Base-by-base conservation (phyloP, 2,888 invertebrate genomes). In the Pogonocherus hispidulus region DNA sequence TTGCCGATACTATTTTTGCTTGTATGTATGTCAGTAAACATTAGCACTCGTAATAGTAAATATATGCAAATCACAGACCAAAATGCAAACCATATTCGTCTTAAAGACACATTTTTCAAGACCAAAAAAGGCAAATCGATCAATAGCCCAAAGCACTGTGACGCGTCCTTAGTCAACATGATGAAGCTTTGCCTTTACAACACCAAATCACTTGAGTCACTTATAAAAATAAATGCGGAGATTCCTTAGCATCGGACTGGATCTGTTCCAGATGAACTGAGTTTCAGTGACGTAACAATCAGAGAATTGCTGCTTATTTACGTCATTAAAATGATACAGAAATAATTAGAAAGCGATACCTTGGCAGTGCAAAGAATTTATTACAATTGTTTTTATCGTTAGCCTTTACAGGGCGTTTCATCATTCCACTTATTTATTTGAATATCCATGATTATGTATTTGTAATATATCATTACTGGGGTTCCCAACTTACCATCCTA, bases 161-260 rank as follows among this genome's bases (percentile, higher is more conserved):
- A 14, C 49, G 49, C n/a, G 14, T 49, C 22, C 22, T 22, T 49
- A 23, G 23, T 23, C 49, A 49, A 49, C 23, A 49, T n/a, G 0
- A 20, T 20, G 4, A 49, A n/a, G 2, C 23, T 49, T 49, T 27
- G 18, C 18, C 18, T 27, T 46, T 27, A 9, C 46, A 27, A n/a
- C 35, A n/a, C 18, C n/a, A 9, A 49, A 51, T 46, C 55, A 59
- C 32, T 63, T 55, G 6, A 46, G 55, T 35, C 20, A 35, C 19
- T 54, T 46, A 46, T 63, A 55, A 63, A 63, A 63, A 63, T 63
- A 63, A 44, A 41, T 27, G 23, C 22, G n/a, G 56, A 57, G 46
- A 57, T 57, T 44, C 9, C 27, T 41, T 1, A 35, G 4, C 14
- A 47, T 22, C 11, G 27, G 22, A 63, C 55, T 63, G 63, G 63